Evolutionary conservation across 2,113 vertebrate genomes (phyloP).

Genomic region (Callocephalon fimbriatum): DNA sequence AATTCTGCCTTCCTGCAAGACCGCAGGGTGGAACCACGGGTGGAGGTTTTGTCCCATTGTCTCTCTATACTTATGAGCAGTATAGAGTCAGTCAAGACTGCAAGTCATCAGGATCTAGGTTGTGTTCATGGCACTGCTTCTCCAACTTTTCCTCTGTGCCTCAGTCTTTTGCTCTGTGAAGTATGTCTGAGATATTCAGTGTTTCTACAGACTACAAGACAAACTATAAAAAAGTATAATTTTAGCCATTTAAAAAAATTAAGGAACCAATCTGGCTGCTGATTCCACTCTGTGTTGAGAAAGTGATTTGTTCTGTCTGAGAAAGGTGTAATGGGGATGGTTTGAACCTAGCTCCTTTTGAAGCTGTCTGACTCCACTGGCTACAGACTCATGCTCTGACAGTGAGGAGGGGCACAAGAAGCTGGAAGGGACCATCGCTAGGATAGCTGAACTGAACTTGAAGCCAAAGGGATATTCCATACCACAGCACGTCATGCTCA

Average conservation of each 20-base stretch:
- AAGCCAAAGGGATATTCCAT: neutral
- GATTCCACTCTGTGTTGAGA: neutral
- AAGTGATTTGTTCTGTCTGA: neutral
- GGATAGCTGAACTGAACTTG: neutral
- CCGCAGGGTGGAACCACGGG: neutral
- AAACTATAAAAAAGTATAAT: neutral
- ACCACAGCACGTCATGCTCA: neutral
- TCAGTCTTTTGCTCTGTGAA: neutral
- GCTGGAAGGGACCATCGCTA: neutral
- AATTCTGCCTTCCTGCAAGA: neutral
- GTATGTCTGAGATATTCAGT: neutral
- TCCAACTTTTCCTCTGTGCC: neutral
- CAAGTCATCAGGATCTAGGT: neutral
- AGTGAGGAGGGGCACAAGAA: neutral
- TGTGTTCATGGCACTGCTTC: neutral
- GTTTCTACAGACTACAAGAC: neutral
- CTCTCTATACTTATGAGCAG: neutral
- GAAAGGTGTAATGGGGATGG: neutral
- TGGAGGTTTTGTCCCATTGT: neutral
- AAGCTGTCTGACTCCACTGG: neutral
- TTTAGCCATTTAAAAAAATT: neutral
- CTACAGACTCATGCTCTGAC: neutral
- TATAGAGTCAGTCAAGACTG: neutral
- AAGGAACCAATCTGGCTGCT: neutral
- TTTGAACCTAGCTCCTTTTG: neutral